phyloP scores from a whole-genome alignment of 1,140 invertebrate species.

The Heliconius hermathena region DNA sequence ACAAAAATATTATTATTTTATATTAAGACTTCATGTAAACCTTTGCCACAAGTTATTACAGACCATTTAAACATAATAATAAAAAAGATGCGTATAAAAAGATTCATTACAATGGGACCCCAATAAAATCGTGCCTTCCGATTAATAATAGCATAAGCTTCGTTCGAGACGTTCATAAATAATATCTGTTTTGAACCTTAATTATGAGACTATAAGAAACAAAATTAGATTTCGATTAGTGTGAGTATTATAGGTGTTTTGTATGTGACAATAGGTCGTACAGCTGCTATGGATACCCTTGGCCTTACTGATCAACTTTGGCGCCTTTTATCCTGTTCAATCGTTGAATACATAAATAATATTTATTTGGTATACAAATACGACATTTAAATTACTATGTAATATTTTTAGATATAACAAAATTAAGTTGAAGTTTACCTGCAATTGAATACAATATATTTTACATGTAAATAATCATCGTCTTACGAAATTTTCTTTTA shows the following conservation, averaged over 20 bases:
- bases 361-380: slow-evolving; percentile 15
- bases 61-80: slow-evolving; percentile 14
- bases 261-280: slow-evolving; percentile 57
- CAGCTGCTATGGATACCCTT: slow-evolving; percentile 59
- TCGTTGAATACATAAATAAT: slow-evolving; percentile 37
- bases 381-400: neutral
- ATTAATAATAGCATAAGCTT: slow-evolving; percentile 44
- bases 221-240: neutral
- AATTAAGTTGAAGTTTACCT: no score
- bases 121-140: slow-evolving; percentile 47
- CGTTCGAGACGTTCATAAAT: slow-evolving; percentile 9
- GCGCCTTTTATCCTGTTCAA: slow-evolving; percentile 50
- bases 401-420: no score
- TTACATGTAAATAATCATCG: no score
- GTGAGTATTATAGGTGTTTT: slow-evolving; percentile 37
- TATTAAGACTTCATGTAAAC: neutral
- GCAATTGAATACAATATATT: no score
- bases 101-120: slow-evolving; percentile 45
- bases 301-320: slow-evolving; percentile 52
- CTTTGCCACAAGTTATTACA: neutral
- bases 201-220: neutral
- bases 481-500: no score
- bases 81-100: slow-evolving; percentile 28
- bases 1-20: neutral
- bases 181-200: slow-evolving; percentile 16